These are phyloP conservation scores for Elephas maximus DNA, from an alignment of 2,113 vertebrate genomes.

Conservation along the genomic window DNA sequence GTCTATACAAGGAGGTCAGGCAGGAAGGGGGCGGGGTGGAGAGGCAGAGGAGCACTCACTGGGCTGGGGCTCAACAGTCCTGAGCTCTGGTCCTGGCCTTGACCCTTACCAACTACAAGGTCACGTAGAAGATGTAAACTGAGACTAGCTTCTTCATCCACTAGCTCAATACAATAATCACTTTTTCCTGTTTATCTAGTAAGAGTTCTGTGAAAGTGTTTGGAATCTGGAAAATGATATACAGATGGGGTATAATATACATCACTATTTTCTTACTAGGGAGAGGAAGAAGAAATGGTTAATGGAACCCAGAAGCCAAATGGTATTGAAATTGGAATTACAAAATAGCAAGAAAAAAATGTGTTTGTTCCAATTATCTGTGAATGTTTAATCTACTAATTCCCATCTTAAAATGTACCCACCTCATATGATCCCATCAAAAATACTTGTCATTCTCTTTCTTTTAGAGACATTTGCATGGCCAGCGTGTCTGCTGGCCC, in stretches of 20 bases:
- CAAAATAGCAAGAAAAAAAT: background rate
- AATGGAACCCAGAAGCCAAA: background rate
- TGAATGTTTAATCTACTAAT: background rate
- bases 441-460: background rate
- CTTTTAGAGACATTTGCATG: background rate
- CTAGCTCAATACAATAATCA: background rate
- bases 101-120: background rate
- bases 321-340: background rate
- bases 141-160: background rate
- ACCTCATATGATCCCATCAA: background rate
- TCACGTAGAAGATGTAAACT: background rate
- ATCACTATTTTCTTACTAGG: background rate
- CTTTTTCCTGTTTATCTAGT: background rate
- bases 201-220: background rate
- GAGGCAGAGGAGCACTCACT: too few species aligned
- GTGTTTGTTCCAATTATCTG: background rate
- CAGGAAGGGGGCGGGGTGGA: accelerated
- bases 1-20: accelerated
- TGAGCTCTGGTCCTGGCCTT: background rate
- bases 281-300: background rate
- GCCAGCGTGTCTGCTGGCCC: background rate
- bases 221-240: background rate
- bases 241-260: background rate
- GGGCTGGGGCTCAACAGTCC: background rate
- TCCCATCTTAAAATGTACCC: background rate